Percentiles rank a stretch among this genome's conserved stretches.
Evolutionary conservation across 2,113 vertebrate species (phyloP).

Genomic region (Hystrix cristata): DNA sequence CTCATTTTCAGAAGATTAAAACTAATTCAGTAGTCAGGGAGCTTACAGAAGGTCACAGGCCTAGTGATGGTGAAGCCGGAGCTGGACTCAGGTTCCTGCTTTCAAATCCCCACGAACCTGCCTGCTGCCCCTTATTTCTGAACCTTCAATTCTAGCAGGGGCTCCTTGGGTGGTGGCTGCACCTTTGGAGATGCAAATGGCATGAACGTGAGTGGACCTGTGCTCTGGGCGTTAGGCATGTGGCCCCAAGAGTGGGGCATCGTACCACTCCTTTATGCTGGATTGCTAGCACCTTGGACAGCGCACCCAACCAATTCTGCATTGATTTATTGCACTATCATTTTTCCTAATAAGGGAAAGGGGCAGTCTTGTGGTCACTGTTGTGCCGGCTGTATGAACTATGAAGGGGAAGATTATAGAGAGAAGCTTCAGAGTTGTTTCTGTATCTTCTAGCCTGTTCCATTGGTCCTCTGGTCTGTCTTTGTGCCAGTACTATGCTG

Average conservation of each 20-base stretch:
- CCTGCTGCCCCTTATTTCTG: neutral
- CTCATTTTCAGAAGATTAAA: neutral
- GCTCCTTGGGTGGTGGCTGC: neutral
- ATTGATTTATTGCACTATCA: neutral
- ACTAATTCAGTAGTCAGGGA: neutral
- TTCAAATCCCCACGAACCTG: neutral
- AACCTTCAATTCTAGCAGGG: neutral
- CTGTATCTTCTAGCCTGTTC: too few species aligned
- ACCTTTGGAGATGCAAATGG: neutral
- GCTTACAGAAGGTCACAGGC: neutral
- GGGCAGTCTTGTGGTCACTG: neutral
- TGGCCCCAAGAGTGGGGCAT: neutral
- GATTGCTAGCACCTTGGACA: neutral
- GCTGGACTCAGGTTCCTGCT: neutral
- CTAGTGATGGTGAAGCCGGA: neutral
- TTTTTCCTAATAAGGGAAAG: neutral
- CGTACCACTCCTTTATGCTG: neutral
- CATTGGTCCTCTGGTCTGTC: too few species aligned
- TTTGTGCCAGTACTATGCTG: too few species aligned
- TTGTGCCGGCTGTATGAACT: neutral
- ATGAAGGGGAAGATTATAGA: neutral
- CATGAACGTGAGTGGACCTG: too few species aligned
- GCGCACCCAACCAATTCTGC: neutral
- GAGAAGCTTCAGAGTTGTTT: neutral
- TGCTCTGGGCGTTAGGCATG: rapidly evolving